These are phyloP conservation scores for Orientallactaga bullata DNA, from an alignment of 2,113 vertebrate species.

Conservation along the genomic window DNA sequence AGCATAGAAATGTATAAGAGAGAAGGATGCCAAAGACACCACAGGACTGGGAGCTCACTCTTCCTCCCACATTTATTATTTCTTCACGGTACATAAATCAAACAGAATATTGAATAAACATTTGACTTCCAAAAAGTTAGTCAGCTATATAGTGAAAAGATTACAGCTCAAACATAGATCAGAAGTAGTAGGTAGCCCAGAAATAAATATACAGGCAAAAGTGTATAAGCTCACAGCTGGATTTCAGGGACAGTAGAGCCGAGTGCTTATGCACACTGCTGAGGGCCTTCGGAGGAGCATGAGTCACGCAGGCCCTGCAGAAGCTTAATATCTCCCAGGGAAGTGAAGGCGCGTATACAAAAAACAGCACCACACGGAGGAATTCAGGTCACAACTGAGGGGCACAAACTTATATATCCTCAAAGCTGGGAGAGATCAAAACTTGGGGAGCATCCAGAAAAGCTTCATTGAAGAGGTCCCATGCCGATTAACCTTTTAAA, in stretches of 20 bases:
- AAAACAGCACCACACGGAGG: background rate
- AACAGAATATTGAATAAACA: background rate
- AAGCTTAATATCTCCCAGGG: background rate
- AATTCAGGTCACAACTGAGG: background rate
- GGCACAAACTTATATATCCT: background rate
- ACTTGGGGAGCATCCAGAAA: background rate
- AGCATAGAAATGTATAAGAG: constrained; percentile 50
- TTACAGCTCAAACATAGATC: background rate
- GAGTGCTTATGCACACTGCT: background rate
- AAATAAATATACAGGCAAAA: background rate
- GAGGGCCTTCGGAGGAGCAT: background rate
- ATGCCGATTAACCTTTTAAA: background rate
- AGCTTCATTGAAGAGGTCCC: background rate
- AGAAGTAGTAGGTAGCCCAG: background rate
- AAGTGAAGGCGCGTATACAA: background rate
- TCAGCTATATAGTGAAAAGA: background rate
- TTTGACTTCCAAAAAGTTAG: constrained; percentile 33
- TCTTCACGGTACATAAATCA: background rate
- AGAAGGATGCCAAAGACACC: background rate
- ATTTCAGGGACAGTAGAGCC: background rate
- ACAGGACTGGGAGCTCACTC: background rate
- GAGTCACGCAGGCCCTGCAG: background rate
- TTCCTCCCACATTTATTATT: constrained; percentile 23
- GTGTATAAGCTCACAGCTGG: background rate
- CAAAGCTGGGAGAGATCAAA: background rate